Conservation (phyloP, 1,140 invertebrate genomes). For the Lineus longissimus region DNA sequence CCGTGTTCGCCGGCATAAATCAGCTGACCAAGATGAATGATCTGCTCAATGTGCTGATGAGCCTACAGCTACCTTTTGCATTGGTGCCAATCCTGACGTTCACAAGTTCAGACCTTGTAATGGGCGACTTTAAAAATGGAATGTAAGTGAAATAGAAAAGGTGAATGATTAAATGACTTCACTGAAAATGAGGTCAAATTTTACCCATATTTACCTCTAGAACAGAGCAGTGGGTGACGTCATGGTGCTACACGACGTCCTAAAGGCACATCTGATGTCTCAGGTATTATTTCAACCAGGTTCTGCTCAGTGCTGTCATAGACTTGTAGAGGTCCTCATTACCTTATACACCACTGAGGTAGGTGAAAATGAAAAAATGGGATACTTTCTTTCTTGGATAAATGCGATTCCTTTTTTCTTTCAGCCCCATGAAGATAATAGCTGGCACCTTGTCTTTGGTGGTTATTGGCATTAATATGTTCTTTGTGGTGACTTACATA, state of each 20-base stretch:
- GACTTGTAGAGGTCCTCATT: too few relatives aligned
- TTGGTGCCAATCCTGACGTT: constrained; percentile 84
- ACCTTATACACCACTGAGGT: too few relatives aligned
- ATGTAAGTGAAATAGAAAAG: constrained; percentile 30
- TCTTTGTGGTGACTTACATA: constrained; percentile 69
- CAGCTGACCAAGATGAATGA: constrained; percentile 83
- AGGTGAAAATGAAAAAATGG: too few relatives aligned
- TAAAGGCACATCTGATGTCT: not conserved
- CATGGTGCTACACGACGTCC: not conserved
- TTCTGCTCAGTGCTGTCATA: not conserved
- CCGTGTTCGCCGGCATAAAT: constrained; percentile 68
- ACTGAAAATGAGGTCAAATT: not conserved
- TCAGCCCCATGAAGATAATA: constrained; percentile 60
- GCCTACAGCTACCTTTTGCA: constrained; percentile 67
- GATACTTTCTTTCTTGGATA: not conserved
- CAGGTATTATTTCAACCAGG: not conserved
- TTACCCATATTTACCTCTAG: not conserved
- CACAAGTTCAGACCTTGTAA: constrained; percentile 73
- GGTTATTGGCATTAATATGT: constrained; percentile 79
- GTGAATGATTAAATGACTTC: not conserved
- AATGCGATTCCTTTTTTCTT: constrained; percentile 18
- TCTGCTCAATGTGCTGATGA: constrained; percentile 86
- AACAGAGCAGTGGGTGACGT: not conserved
- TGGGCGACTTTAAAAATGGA: constrained; percentile 58
- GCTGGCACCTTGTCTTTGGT: constrained; percentile 64